Conservation (phyloP, 2,888 invertebrate genomes). For the Frankliniella fusca region DNA sequence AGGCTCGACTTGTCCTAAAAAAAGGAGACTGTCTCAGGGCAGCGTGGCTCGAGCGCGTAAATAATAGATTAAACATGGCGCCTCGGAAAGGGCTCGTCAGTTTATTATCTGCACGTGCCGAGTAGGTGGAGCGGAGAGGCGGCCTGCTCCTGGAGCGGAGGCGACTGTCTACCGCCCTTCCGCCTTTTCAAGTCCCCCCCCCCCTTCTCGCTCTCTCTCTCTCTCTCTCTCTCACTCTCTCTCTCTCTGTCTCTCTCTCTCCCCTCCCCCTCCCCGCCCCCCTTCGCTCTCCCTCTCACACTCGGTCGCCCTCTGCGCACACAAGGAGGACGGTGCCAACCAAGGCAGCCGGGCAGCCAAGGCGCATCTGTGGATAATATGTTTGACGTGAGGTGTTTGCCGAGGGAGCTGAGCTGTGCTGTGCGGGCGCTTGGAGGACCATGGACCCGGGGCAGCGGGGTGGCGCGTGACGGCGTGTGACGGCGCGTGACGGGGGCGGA, state of each 20-base stretch:
- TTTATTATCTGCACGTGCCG: too few species aligned
- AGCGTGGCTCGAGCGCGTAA: too few species aligned
- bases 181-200: background rate
- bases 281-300: background rate
- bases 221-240: background rate
- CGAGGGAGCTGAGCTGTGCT: background rate
- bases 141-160: too few species aligned
- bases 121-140: too few species aligned
- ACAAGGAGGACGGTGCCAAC: background rate
- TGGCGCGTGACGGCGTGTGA: too few species aligned
- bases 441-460: too few species aligned
- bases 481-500: too few species aligned
- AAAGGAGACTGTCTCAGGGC: too few species aligned
- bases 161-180: background rate
- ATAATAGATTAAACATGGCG: too few species aligned
- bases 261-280: background rate
- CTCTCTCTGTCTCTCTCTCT: background rate
- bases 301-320: background rate
- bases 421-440: too few species aligned
- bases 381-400: conserved; percentile 24
- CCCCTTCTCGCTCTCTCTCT: background rate
- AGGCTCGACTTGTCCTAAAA: too few species aligned
- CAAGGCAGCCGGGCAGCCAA: background rate
- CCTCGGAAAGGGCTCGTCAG: too few species aligned
- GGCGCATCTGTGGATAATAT: conserved; percentile 17